Evolutionary conservation across 2,113 vertebrate species (phyloP).

Genomic region (Osmerus eperlanus): DNA sequence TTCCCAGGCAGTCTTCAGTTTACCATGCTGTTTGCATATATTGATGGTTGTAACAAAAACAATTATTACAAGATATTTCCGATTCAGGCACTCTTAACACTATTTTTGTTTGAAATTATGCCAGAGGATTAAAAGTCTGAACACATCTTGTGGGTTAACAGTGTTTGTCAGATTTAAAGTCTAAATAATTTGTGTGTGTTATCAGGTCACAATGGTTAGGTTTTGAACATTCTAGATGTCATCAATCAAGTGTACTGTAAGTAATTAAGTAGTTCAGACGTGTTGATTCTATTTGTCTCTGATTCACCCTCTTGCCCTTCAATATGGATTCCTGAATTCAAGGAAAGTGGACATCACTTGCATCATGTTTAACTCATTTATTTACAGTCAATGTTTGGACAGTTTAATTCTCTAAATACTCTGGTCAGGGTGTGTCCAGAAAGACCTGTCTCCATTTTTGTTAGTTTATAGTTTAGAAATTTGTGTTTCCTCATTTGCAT

Average conservation of each 20-base stretch:
- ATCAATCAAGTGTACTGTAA: neutral
- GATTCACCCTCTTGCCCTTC: neutral
- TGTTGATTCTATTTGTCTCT: neutral
- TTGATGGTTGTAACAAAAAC: too few relatives aligned
- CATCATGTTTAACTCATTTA: too few relatives aligned
- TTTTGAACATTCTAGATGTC: neutral
- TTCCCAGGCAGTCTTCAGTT: too few relatives aligned
- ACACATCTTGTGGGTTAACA: neutral
- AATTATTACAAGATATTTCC: too few relatives aligned
- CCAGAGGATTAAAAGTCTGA: neutral
- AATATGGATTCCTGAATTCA: neutral
- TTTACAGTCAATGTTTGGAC: too few relatives aligned
- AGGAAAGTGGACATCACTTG: too few relatives aligned
- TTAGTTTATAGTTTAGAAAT: too few relatives aligned
- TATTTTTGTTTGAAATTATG: neutral
- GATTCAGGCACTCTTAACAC: neutral
- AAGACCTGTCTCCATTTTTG: too few relatives aligned
- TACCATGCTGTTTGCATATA: too few relatives aligned
- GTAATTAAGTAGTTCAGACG: neutral
- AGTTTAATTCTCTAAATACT: too few relatives aligned
- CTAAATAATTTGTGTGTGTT: neutral
- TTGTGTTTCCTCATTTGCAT: too few relatives aligned
- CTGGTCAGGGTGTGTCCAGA: too few relatives aligned
- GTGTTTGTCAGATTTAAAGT: neutral
- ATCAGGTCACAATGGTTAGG: neutral